Conservation (phyloP, 2,797 vertebrate species). For the Sylvilagus floridanus region DNA sequence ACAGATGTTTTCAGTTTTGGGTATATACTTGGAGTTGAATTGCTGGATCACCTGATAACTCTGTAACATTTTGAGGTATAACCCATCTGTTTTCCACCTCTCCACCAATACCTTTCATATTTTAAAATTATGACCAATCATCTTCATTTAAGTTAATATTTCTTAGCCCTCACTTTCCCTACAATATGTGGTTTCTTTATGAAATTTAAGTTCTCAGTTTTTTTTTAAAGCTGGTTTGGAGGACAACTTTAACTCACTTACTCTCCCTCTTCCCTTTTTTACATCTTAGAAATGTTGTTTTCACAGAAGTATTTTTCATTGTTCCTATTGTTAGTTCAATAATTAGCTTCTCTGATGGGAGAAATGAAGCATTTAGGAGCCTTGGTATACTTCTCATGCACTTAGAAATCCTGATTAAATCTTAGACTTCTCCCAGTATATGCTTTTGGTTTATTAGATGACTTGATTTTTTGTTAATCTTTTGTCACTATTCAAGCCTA, state of each 20-base stretch:
- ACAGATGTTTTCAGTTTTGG: not conserved
- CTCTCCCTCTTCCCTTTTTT: not conserved
- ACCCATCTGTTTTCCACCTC: not conserved
- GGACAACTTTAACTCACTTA: slow-evolving; percentile 1
- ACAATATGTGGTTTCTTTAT: slow-evolving; percentile 37
- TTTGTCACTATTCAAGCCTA: slow-evolving; percentile 60
- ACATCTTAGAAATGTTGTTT: slow-evolving; percentile 37
- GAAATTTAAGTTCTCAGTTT: slow-evolving; percentile 38
- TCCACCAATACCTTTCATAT: not conserved
- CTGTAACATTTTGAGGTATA: slow-evolving; percentile 20
- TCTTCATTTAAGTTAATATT: slow-evolving; percentile 41
- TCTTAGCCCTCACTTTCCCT: slow-evolving; percentile 5
- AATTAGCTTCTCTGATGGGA: slow-evolving; percentile 55
- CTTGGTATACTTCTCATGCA: slow-evolving; percentile 27
- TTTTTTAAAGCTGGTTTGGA: slow-evolving; percentile 30
- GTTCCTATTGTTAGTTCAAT: slow-evolving; percentile 45
- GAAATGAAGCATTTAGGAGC: slow-evolving; percentile 41
- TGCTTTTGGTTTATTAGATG: slow-evolving; percentile 55
- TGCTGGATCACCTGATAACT: slow-evolving; percentile 1
- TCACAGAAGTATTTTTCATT: slow-evolving; percentile 56
- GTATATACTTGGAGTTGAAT: not conserved
- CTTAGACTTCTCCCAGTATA: slow-evolving; percentile 41
- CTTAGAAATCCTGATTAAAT: slow-evolving; percentile 65
- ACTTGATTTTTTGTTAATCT: slow-evolving; percentile 42
- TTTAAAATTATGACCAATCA: not conserved